These are phyloP conservation scores for Muschampia plurimacula DNA, from an alignment of 2,888 invertebrate species.

Conservation along the genomic window DNA sequence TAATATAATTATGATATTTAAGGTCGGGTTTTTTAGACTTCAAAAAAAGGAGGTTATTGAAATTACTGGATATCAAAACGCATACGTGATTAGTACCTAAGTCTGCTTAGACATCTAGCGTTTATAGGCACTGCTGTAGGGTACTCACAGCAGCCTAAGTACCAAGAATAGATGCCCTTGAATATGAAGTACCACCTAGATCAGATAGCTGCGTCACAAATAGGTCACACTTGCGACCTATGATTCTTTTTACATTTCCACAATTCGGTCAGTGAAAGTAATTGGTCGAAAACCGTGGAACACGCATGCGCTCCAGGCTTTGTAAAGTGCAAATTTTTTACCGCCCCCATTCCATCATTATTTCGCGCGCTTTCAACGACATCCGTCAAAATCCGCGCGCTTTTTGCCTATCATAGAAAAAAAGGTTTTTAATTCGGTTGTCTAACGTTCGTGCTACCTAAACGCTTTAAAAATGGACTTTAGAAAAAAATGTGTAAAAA, in stretches of 20 bases:
- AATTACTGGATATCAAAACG: not conserved
- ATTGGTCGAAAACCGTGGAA: constrained; percentile 34
- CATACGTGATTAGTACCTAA: not conserved
- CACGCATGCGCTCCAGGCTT: constrained; percentile 63
- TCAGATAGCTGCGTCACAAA: constrained; percentile 39
- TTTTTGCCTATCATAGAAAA: constrained; percentile 27
- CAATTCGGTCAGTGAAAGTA: constrained; percentile 41
- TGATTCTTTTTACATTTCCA: constrained; percentile 39
- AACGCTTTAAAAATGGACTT: not conserved
- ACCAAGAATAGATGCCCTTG: constrained; percentile 38
- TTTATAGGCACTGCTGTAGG: not conserved
- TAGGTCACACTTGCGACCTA: constrained; percentile 38
- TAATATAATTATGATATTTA: no score
- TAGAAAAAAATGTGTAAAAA: not conserved
- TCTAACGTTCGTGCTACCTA: constrained; percentile 28
- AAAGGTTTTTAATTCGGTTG: not conserved
- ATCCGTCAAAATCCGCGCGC: constrained; percentile 60
- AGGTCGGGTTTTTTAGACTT: no score
- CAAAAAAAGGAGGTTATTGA: no score
- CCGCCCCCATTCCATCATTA: constrained; percentile 62
- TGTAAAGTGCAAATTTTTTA: constrained; percentile 56
- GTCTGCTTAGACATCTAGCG: not conserved
- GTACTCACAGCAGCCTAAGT: constrained; percentile 31
- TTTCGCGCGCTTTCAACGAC: constrained; percentile 67
- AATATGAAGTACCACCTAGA: constrained; percentile 23